These are phyloP conservation scores for Pegea sp. DNA, from an alignment of 23 tunicate species.

Conservation along the genomic window DNA sequence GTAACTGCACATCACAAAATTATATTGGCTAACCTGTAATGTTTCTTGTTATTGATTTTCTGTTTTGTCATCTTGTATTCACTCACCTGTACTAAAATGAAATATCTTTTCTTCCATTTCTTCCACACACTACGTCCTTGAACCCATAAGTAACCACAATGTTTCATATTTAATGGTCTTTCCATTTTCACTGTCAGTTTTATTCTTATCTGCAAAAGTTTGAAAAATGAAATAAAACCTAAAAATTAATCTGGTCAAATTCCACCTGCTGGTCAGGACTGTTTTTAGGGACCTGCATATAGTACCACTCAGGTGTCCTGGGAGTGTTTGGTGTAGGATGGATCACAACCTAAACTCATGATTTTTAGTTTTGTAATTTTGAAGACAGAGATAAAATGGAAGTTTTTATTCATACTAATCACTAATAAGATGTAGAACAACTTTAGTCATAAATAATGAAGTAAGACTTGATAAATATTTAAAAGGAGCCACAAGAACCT, in stretches of 20 bases:
- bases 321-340: slow-evolving; percentile 91
- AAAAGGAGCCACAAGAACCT: slow-evolving; percentile 10
- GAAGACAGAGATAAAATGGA: too few species aligned
- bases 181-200: slow-evolving; percentile 75
- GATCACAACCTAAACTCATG: slow-evolving; percentile 66
- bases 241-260: not conserved
- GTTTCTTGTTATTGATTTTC: slow-evolving; percentile 74
- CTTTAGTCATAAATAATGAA: not conserved
- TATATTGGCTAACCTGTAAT: slow-evolving; percentile 96
- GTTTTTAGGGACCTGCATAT: slow-evolving; percentile 65
- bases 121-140: slow-evolving; percentile 93
- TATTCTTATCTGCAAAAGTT: slow-evolving; percentile 20
- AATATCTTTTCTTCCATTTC: slow-evolving; percentile 92
- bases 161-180: slow-evolving; percentile 83
- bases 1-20: slow-evolving; percentile 98
- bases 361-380: too few species aligned
- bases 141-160: slow-evolving; percentile 95
- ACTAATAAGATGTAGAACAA: not conserved
- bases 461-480: not conserved
- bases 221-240: not conserved
- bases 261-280: slow-evolving; percentile 30
- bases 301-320: slow-evolving; percentile 67
- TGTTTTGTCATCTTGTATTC: slow-evolving; percentile 91
- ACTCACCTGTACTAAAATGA: slow-evolving; percentile 90
- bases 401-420: too few species aligned